Evolutionary conservation across 1,140 invertebrate species (phyloP).

Genomic region (Drosophila burlai): DNA sequence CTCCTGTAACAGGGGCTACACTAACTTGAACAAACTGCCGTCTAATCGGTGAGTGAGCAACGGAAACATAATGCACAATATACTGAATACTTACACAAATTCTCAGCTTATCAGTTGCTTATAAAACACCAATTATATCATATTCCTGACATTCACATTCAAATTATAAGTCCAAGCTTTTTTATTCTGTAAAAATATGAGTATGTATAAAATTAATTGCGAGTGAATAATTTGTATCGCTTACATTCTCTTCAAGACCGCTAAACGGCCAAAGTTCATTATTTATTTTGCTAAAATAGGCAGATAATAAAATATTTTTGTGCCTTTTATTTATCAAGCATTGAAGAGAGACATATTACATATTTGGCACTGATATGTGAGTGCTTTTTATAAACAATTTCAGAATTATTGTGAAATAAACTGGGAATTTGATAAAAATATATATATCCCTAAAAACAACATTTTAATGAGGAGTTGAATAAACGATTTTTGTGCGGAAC

Average conservation of each 20-base stretch:
- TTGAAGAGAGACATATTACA: not conserved
- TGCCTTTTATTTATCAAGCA: not conserved
- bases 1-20: constrained; percentile 32
- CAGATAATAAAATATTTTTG: not conserved
- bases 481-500: not conserved
- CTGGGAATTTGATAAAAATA: not conserved
- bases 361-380: not conserved
- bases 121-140: not conserved
- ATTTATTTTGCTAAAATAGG: not conserved
- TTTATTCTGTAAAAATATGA: not conserved
- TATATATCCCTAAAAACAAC: too few species aligned
- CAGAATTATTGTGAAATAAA: too few species aligned
- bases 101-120: not conserved
- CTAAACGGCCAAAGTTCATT: not conserved
- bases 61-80: not conserved
- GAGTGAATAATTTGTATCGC: not conserved
- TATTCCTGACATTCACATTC: too few species aligned
- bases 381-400: not conserved
- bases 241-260: not conserved
- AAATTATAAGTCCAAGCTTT: not conserved
- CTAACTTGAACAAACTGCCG: constrained; percentile 24
- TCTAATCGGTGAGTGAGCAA: constrained; percentile 31
- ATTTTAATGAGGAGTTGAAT: too few species aligned
- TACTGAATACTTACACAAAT: not conserved
- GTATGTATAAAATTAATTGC: too few species aligned